phyloP scores from a whole-genome alignment of 2,113 vertebrate species.

The Corythornis vintsioides region DNA sequence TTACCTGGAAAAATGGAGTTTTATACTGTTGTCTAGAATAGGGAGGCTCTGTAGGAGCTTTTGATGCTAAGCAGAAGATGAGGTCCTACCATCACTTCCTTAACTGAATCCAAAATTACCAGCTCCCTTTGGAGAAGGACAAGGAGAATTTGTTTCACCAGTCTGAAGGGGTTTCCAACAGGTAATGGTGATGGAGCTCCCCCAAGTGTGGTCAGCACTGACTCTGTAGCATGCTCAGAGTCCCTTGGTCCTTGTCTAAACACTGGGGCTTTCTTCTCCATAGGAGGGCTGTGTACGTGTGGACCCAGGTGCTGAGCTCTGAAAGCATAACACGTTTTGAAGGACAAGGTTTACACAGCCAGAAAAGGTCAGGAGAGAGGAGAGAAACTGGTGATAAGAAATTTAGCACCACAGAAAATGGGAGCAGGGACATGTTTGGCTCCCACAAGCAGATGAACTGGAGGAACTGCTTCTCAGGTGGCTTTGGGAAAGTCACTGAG shows the following conservation, averaged over 20 bases:
- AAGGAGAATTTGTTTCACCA: neutral
- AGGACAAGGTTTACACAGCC: neutral
- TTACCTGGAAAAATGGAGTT: neutral
- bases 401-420: neutral
- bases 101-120: neutral
- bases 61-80: neutral
- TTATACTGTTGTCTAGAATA: neutral
- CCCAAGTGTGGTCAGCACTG: neutral
- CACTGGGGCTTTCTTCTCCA: neutral
- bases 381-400: neutral
- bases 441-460: neutral
- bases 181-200: neutral
- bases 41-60: neutral
- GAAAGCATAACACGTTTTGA: neutral
- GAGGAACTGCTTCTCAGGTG: neutral
- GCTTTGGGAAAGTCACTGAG: neutral
- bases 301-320: neutral
- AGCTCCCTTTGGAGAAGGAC: neutral
- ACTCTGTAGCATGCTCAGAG: neutral
- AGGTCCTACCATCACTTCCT: neutral
- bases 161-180: neutral
- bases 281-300: fast-evolving
- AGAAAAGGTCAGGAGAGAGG: neutral
- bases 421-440: neutral
- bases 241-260: neutral